These are phyloP conservation scores for Eulemur rufifrons DNA, from an alignment of 2,113 vertebrate genomes.

Conservation along the genomic window DNA sequence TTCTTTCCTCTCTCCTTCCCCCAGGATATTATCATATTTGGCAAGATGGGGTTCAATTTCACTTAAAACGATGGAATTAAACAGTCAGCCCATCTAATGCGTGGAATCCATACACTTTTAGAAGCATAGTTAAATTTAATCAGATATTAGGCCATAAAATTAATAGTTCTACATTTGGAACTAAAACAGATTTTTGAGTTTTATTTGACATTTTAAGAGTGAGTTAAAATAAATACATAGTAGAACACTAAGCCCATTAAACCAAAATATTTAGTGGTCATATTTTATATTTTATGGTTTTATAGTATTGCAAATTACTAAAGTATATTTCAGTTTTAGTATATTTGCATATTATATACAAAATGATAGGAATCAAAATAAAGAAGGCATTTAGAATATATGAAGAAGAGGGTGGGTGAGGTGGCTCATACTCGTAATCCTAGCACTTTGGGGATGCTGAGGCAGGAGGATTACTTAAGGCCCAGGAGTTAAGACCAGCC, in stretches of 20 bases:
- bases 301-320: constrained; percentile 48
- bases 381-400: constrained; percentile 18
- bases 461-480: no score
- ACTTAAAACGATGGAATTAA: constrained; percentile 85
- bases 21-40: constrained; percentile 79
- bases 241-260: not conserved
- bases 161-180: constrained; percentile 81
- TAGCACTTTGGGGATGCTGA: no score
- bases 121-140: constrained; percentile 82
- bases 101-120: constrained; percentile 77
- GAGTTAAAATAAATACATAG: constrained; percentile 71
- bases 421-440: no score
- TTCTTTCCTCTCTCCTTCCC: not conserved
- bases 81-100: constrained; percentile 80
- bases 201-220: constrained; percentile 58
- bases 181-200: constrained; percentile 69
- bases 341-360: not conserved
- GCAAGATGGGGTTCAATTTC: constrained; percentile 82
- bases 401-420: not conserved
- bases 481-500: no score
- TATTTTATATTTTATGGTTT: constrained; percentile 39
- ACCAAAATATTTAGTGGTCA: constrained; percentile 19
- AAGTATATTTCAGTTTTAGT: constrained; percentile 23
- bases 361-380: not conserved
- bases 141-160: constrained; percentile 84